phyloP scores from a whole-genome alignment of 2,797 vertebrate genomes.

The Chlorospingus semifuscus region DNA sequence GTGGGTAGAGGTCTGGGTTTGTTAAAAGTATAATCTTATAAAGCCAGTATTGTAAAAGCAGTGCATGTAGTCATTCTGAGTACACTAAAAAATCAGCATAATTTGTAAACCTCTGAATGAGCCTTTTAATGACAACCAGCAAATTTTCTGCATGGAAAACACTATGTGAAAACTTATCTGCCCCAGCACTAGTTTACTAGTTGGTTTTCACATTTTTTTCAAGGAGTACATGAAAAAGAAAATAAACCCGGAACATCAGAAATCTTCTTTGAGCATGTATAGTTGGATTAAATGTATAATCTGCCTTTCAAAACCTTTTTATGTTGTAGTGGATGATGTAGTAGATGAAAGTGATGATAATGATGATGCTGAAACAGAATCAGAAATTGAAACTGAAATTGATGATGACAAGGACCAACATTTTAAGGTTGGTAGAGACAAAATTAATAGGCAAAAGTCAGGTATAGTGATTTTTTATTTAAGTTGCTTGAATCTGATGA shows the following conservation, averaged over 20 bases:
- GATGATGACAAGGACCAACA: conserved; percentile 87
- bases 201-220: not conserved
- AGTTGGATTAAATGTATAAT: conserved; percentile 25
- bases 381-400: conserved; percentile 87
- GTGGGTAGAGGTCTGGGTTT: not conserved
- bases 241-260: not conserved
- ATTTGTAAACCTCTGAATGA: not conserved
- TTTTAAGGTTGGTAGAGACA: conserved; percentile 76
- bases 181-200: not conserved
- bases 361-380: conserved; percentile 87
- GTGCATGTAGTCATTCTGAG: not conserved
- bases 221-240: not conserved
- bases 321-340: conserved; percentile 91
- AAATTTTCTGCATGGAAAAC: not conserved
- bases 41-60: not conserved
- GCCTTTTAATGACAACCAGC: not conserved
- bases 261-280: not conserved
- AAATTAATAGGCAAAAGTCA: not conserved
- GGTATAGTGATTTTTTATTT: not conserved
- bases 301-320: conserved; percentile 58
- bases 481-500: not conserved
- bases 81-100: not conserved
- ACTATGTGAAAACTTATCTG: not conserved
- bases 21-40: not conserved
- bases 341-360: conserved; percentile 97